Evolutionary conservation across 2,888 invertebrate species (phyloP).

Genomic region (Osmoderma eremita): DNA sequence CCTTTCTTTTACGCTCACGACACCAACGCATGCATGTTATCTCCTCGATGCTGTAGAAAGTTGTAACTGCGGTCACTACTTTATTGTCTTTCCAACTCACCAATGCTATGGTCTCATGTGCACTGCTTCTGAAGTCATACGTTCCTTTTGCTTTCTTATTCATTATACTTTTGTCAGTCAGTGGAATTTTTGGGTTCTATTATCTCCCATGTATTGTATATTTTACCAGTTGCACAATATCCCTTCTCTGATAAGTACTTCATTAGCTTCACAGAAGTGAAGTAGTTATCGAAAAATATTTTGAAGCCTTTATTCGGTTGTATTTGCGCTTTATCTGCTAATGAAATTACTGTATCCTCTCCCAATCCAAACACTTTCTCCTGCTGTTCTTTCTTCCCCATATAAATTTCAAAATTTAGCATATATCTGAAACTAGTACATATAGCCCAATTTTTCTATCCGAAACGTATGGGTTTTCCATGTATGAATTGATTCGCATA

Average conservation of each 20-base stretch:
- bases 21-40: conserved; percentile 8
- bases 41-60: not conserved
- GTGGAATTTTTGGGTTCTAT: conserved; percentile 1
- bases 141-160: conserved; percentile 5
- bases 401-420: conserved; percentile 49
- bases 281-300: conserved; percentile 45
- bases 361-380: conserved; percentile 46
- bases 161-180: conserved; percentile 2
- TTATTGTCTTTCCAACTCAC: conserved; percentile 6
- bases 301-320: conserved; percentile 38
- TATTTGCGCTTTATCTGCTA: conserved; percentile 42
- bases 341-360: conserved; percentile 44
- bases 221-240: conserved; percentile 19
- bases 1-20: conserved; percentile 14
- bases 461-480: too few relatives aligned
- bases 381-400: conserved; percentile 44
- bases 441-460: conserved; percentile 51
- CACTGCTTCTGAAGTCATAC: not conserved
- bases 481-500: too few relatives aligned
- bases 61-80: conserved; percentile 3
- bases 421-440: conserved; percentile 48
- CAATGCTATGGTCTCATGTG: not conserved
- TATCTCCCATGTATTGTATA: too few relatives aligned
- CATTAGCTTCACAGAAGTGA: conserved; percentile 36
- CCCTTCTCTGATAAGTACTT: conserved; percentile 24